These are phyloP conservation scores for Chiropotes sagulatus DNA, from an alignment of 2,797 vertebrate genomes.

Conservation along the genomic window DNA sequence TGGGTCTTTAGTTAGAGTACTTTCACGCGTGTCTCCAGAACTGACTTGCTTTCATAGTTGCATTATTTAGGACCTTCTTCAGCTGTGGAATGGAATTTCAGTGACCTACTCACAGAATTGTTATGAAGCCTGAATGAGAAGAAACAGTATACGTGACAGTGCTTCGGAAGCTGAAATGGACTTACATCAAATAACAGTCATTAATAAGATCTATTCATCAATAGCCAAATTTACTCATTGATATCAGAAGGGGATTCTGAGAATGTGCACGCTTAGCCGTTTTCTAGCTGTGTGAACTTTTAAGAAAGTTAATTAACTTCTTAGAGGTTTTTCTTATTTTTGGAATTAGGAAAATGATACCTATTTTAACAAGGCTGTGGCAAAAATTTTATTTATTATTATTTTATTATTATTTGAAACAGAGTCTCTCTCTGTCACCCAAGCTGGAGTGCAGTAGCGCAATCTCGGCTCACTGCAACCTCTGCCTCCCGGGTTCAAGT, in stretches of 20 bases:
- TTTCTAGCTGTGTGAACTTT: conserved; percentile 23
- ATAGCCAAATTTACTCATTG: neutral
- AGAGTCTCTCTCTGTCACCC: neutral
- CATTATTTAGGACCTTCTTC: neutral
- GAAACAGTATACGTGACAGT: neutral
- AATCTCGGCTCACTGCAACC: neutral
- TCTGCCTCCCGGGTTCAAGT: neutral
- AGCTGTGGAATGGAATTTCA: neutral
- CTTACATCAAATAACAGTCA: neutral
- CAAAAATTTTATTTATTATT: neutral
- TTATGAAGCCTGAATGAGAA: neutral
- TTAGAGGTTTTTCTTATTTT: neutral
- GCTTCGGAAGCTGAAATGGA: neutral
- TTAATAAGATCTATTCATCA: neutral
- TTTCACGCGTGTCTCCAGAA: neutral
- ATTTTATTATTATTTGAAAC: neutral
- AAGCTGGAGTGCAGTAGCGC: neutral
- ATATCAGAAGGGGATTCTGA: neutral
- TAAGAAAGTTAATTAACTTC: neutral
- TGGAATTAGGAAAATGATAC: neutral
- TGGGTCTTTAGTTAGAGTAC: neutral
- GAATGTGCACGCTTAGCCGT: neutral
- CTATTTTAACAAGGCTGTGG: neutral
- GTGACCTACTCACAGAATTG: neutral
- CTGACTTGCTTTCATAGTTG: neutral